These are phyloP conservation scores for Aphrophora alni DNA, from an alignment of 2,888 invertebrate genomes.

Conservation along the genomic window DNA sequence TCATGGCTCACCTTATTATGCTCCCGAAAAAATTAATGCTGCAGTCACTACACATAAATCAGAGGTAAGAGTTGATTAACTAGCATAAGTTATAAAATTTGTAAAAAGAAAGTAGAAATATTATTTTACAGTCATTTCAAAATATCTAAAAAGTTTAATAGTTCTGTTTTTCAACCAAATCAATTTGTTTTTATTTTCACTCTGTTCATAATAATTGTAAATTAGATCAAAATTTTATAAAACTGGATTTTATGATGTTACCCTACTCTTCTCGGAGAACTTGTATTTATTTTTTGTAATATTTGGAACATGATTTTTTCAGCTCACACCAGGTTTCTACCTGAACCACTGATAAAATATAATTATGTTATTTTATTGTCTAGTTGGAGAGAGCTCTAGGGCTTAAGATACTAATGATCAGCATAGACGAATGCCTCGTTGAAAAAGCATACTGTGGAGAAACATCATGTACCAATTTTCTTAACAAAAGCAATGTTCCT, in stretches of 20 bases:
- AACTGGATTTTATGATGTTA: no score
- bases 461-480: constrained; percentile 79
- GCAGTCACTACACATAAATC: constrained; percentile 76
- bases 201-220: no score
- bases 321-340: no score
- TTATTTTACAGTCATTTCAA: not conserved
- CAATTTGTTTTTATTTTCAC: no score
- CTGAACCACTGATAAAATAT: no score
- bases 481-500: constrained; percentile 76
- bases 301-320: no score
- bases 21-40: constrained; percentile 86
- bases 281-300: no score
- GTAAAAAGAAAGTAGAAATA: no score
- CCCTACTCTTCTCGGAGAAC: no score
- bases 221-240: no score
- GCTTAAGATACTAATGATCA: constrained; percentile 82
- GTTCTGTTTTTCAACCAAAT: not conserved
- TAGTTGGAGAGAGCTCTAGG: constrained; percentile 74
- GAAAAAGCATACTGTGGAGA: constrained; percentile 73
- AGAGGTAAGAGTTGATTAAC: constrained; percentile 59
- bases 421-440: constrained; percentile 88
- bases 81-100: not conserved
- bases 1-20: constrained; percentile 93
- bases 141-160: not conserved
- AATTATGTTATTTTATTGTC: constrained; percentile 43